Percentiles rank a stretch among this genome's conserved stretches.
These are phyloP conservation scores for Euura saliciscinereae DNA, from an alignment of 1,140 invertebrate genomes.

Conservation along the genomic window DNA sequence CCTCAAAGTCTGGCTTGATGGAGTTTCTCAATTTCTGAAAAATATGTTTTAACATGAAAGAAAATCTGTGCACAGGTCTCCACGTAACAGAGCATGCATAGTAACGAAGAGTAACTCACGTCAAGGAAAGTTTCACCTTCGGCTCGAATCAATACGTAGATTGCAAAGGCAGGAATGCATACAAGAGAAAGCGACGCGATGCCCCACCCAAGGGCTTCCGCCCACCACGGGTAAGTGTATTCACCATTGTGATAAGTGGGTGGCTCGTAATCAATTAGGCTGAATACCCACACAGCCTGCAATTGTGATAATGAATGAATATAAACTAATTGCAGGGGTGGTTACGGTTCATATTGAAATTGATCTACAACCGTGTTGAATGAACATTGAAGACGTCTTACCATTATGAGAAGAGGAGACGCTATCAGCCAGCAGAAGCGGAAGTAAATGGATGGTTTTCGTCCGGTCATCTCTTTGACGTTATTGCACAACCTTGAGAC, in stretches of 20 bases:
- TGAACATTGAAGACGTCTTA: slow-evolving; percentile 51
- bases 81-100: neutral
- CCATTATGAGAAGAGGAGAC: slow-evolving; percentile 80
- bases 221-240: slow-evolving; percentile 85
- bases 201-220: slow-evolving; percentile 84
- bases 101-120: slow-evolving; percentile 59
- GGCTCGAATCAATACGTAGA: slow-evolving; percentile 73
- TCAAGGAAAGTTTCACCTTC: slow-evolving; percentile 74
- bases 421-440: slow-evolving; percentile 84
- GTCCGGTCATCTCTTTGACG: slow-evolving; percentile 87
- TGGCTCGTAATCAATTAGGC: slow-evolving; percentile 83
- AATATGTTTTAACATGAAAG: neutral
- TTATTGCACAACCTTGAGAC: slow-evolving; percentile 78
- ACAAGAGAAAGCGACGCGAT: slow-evolving; percentile 81
- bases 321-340: neutral
- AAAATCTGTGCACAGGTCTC: no score
- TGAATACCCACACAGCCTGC: slow-evolving; percentile 84
- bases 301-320: slow-evolving; percentile 30
- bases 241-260: slow-evolving; percentile 79
- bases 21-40: slow-evolving; percentile 63
- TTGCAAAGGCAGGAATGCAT: slow-evolving; percentile 84
- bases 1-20: slow-evolving; percentile 63
- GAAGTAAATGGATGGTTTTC: slow-evolving; percentile 79
- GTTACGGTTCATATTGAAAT: neutral
- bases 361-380: neutral